These are phyloP conservation scores for Dromaius novaehollandiae DNA, from an alignment of 2,113 vertebrate species.

Conservation along the genomic window DNA sequence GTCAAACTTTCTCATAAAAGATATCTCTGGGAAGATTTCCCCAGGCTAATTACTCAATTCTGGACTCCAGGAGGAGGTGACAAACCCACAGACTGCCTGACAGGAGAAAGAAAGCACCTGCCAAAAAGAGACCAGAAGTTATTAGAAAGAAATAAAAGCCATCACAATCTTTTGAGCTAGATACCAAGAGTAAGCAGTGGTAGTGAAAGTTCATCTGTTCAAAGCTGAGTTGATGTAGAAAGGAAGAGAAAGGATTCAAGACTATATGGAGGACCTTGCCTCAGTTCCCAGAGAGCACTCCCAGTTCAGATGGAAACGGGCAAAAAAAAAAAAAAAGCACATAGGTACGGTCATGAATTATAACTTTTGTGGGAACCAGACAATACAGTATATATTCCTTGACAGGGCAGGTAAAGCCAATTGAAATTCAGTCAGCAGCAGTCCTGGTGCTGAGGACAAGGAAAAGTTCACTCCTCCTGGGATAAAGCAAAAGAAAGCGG, in stretches of 20 bases:
- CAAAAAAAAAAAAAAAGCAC: background rate
- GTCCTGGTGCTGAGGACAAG: background rate
- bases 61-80: background rate
- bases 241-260: background rate
- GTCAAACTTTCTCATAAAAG: background rate
- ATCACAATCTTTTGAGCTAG: background rate
- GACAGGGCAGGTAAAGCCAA: rapidly evolving
- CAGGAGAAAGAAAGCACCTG: background rate
- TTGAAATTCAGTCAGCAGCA: background rate
- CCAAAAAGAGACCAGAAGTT: background rate
- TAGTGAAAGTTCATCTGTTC: rapidly evolving
- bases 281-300: background rate
- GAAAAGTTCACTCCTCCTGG: background rate
- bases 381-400: background rate
- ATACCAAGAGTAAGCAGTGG: background rate
- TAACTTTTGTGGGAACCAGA: background rate
- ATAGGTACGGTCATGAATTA: background rate
- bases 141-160: background rate
- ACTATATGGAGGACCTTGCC: background rate
- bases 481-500: background rate
- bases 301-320: background rate
- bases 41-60: background rate
- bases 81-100: background rate
- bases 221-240: background rate
- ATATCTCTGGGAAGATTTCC: background rate